Evolutionary conservation across 1,140 invertebrate species (phyloP).

Genomic region (Listronotus oregonensis): DNA sequence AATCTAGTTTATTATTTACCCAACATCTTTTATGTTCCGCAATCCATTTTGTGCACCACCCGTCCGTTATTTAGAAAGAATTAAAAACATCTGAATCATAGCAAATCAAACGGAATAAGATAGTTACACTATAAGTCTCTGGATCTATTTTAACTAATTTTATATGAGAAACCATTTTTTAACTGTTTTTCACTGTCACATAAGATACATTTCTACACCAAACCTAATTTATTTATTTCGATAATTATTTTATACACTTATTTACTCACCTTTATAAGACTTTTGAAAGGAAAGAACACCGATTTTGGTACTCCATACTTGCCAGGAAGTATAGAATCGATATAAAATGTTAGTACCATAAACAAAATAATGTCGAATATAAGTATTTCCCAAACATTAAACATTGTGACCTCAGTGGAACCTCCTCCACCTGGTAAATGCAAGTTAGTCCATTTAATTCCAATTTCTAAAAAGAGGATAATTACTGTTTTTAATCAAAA

Average conservation of each 20-base stretch:
- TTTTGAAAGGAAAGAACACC: constrained; percentile 44
- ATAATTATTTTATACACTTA: not conserved
- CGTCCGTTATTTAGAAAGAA: too few species aligned
- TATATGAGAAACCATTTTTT: too few species aligned
- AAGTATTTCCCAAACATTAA: constrained; percentile 46
- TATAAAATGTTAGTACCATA: constrained; percentile 46
- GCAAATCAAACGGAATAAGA: too few species aligned
- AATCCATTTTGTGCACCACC: too few species aligned
- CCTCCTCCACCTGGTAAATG: constrained; percentile 38
- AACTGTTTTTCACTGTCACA: too few species aligned
- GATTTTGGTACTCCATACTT: constrained; percentile 50
- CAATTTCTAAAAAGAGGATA: constrained; percentile 42
- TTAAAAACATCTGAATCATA: too few species aligned
- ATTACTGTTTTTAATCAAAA: not conserved
- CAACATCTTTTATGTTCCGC: too few species aligned
- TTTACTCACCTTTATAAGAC: constrained; percentile 11
- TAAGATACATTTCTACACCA: not conserved
- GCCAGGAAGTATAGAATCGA: constrained; percentile 50
- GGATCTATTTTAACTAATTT: too few species aligned
- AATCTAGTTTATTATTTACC: too few species aligned
- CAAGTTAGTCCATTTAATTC: constrained; percentile 46
- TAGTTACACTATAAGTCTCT: too few species aligned
- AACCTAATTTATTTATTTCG: not conserved
- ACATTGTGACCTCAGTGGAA: constrained; percentile 44
- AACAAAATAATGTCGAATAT: constrained; percentile 46